Percentiles rank a stretch among this genome's conserved stretches.
These are phyloP conservation scores for Emmelina monodactyla DNA, from an alignment of 2,888 invertebrate genomes.

Conservation along the genomic window DNA sequence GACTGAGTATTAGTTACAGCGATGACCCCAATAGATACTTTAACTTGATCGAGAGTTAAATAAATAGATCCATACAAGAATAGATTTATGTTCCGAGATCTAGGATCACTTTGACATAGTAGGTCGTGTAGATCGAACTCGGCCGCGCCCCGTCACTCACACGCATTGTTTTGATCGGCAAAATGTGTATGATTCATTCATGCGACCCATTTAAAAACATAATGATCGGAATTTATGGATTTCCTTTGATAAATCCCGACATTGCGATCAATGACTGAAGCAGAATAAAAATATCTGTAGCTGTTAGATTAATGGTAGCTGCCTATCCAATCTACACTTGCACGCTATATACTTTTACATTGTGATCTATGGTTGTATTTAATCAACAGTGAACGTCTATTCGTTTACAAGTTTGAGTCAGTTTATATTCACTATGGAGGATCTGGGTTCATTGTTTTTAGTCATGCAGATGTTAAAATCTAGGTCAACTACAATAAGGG, in stretches of 20 bases:
- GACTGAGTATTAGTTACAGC: slow-evolving; percentile 25
- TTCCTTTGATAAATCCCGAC: too few species aligned
- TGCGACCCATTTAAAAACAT: slow-evolving; percentile 9
- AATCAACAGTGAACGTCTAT: too few species aligned
- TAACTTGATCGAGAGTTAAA: slow-evolving; percentile 31
- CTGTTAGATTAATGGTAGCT: too few species aligned
- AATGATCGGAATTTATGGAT: too few species aligned
- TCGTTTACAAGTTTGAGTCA: too few species aligned
- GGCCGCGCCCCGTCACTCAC: slow-evolving; percentile 51
- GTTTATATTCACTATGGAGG: slow-evolving; percentile 5
- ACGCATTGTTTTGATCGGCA: slow-evolving; percentile 47
- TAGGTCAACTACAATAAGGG: not conserved
- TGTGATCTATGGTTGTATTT: too few species aligned
- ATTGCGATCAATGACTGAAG: too few species aligned
- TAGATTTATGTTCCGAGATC: slow-evolving; percentile 52
- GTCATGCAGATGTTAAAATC: not conserved
- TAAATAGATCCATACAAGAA: slow-evolving; percentile 47
- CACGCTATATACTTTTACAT: too few species aligned
- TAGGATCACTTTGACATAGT: slow-evolving; percentile 30
- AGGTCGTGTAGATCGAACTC: slow-evolving; percentile 46
- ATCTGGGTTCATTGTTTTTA: slow-evolving; percentile 27
- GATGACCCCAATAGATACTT: slow-evolving; percentile 49
- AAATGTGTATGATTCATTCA: slow-evolving; percentile 49
- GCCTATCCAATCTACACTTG: too few species aligned
- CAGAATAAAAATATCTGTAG: too few species aligned